Evolutionary conservation across 2,797 vertebrate genomes (phyloP), one percentile per base, ranked within the genome.

Genomic region (Percopsis omiscomaycus): DNA sequence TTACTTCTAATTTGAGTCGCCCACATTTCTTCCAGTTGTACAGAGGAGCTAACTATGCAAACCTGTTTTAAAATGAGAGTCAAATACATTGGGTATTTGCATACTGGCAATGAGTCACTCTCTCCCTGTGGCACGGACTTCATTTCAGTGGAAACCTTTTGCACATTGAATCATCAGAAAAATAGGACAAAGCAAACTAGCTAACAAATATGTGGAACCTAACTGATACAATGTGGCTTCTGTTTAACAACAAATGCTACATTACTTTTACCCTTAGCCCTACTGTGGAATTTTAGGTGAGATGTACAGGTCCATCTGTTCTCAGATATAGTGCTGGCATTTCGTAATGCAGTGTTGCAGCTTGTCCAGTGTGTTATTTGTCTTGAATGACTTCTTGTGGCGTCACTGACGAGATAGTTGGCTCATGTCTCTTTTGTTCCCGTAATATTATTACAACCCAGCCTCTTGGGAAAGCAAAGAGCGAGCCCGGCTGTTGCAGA

Each of bases 41-140:
- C 65, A 59, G 29, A 22, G 29, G 28, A 68, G 69, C 68, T 61
- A 54, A 63, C 61, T 68, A 80, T 81, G 88, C 80, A 84, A 85
- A 84, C 59, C 46, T 32, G 29, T 64, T 73, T 61, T 48, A 68
- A 72, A 76, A 66, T 66, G 62, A 77, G 64, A 81, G 68, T 76
- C 76, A 85, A 84, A 82, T 76, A 12, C 63, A 60, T 27, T 2
- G 11, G 55, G 30, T 50, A 78, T 86, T 89, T 89, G 86, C 85
- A 87, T 86, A 58, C 62, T 56, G 68, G 69, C 32, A 11, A 59
- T 81, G 84, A 85, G 60, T 71, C 81, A 82, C 61, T 13, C 53
- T 13, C 53, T 16, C 55, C 10, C 42, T 47, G 22, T 48, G 5
- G 59, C 55, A 69, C 11, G 5, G 28, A 69, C 62, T 69, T 72